phyloP scores from a whole-genome alignment of 2,888 invertebrate species.

The Hipparchia sbordonii region DNA sequence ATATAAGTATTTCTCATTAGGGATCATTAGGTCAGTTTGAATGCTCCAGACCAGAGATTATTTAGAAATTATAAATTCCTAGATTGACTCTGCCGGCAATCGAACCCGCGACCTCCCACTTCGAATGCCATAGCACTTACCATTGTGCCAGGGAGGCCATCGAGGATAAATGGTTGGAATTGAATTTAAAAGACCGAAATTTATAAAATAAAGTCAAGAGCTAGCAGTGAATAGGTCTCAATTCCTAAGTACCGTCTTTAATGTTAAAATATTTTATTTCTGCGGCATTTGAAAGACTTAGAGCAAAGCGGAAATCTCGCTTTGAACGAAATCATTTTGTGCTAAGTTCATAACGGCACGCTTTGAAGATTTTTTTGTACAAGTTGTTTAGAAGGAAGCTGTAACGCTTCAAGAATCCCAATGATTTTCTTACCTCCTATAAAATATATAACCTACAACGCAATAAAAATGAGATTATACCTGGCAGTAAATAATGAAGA shows the following conservation, averaged over 20 bases:
- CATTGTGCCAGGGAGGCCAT: too few relatives aligned
- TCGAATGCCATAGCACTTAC: too few relatives aligned
- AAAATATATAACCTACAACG: not conserved
- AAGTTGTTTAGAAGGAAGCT: not conserved
- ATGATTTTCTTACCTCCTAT: not conserved
- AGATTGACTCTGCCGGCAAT: too few relatives aligned
- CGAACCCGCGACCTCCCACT: too few relatives aligned
- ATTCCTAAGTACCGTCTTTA: not conserved
- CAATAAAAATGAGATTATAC: too few relatives aligned
- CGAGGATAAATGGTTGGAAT: too few relatives aligned
- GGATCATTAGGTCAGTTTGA: too few relatives aligned
- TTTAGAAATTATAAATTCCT: too few relatives aligned
- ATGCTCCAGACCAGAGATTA: too few relatives aligned
- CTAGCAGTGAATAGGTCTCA: not conserved
- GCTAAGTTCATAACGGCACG: slow-evolving; percentile 4
- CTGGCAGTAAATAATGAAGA: too few relatives aligned
- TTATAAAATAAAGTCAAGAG: not conserved
- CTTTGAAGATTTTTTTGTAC: not conserved
- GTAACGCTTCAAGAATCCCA: not conserved
- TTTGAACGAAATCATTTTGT: not conserved
- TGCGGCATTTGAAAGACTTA: not conserved
- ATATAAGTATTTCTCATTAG: too few relatives aligned
- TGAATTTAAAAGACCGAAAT: not conserved
- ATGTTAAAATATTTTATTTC: not conserved
- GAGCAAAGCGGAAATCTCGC: not conserved